Conservation (phyloP, 2,113 vertebrate species). For the Takifugu bimaculatus region DNA sequence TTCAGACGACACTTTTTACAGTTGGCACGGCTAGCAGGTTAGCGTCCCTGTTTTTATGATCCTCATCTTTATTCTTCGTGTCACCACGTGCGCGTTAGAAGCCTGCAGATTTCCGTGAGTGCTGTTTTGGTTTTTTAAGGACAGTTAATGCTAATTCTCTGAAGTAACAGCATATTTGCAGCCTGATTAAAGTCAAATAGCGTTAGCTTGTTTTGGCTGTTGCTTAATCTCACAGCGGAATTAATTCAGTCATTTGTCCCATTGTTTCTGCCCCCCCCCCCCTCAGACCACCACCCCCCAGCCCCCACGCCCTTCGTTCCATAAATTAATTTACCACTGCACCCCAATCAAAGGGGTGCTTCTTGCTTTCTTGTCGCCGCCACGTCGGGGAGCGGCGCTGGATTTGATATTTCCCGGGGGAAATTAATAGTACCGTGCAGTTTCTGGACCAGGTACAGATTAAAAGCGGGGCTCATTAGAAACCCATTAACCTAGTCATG, state of each 20-base stretch:
- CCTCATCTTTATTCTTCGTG: too few relatives aligned
- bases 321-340: slow-evolving; percentile 36
- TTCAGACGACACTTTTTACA: too few relatives aligned
- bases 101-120: too few relatives aligned
- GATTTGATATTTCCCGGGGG: slow-evolving; percentile 62
- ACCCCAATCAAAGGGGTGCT: slow-evolving; percentile 18
- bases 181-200: too few relatives aligned
- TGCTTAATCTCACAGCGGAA: slow-evolving; percentile 37
- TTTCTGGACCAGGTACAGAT: slow-evolving; percentile 69
- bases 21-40: too few relatives aligned
- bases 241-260: slow-evolving; percentile 34
- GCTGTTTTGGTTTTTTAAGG: too few relatives aligned
- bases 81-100: too few relatives aligned
- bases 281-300: slow-evolving; percentile 4
- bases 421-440: slow-evolving; percentile 65
- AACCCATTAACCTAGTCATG: slow-evolving; percentile 76
- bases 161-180: too few relatives aligned
- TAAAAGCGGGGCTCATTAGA: slow-evolving; percentile 64
- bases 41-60: too few relatives aligned
- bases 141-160: too few relatives aligned
- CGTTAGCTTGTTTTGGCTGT: not conserved
- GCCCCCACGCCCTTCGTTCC: slow-evolving; percentile 17
- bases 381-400: slow-evolving; percentile 22
- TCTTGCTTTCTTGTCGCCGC: slow-evolving; percentile 14
- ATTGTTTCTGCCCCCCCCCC: slow-evolving; percentile 7